Base-by-base conservation (phyloP, 2,113 vertebrate genomes). In the Grammomys dolichurus region DNA sequence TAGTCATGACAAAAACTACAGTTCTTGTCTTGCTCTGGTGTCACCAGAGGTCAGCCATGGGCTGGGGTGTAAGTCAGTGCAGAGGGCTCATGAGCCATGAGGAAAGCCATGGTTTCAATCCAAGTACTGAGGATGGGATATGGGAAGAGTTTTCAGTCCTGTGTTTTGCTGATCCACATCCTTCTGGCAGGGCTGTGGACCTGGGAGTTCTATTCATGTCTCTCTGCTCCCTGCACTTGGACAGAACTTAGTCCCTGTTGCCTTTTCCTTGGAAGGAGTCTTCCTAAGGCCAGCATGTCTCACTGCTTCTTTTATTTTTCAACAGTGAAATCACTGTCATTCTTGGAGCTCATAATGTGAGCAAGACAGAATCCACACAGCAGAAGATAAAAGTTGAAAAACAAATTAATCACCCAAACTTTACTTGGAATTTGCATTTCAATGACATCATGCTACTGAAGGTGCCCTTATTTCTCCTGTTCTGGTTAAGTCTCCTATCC, bases 391-490 rank as follows among this genome's bases (percentile, higher is more conserved):
- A 96, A 77, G 94, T 95, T 3, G 4, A 24, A 60, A 5, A 92
- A 58, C 85, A 93, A 77, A 80, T 96, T 11, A 9, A 4, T 77
- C 97, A 96, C 60, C 96, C 80, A 93, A 78, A 13, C 12, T 77
- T 4, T 97, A 96, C 19, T 51, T 51, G 51, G 51, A 14, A 33
- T 6, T 87, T 19, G 6, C 0, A 11, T 8, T 28, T 87, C 43
- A 56, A 93, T 67, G 96, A 93, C 73, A 92, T 96, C 93, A 95
- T 96, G 89, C 69, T 96, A 87, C 80, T 96, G 28, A 93, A 97
- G 93, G 89, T 96, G 12, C 48, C 24, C 7, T n/a, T 51, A 11
- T 51, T 58, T 81, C 75, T 87, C 54, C 43, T 40, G 19, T 19
- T n/a, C 33, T 26, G 77, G 26, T 87, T n/a, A 63, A 48, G 20